A percentile compares a stretch with the other conserved stretches of the same genome.
Conservation (phyloP, 2,797 vertebrate species). For the Cossypha heuglini region DNA sequence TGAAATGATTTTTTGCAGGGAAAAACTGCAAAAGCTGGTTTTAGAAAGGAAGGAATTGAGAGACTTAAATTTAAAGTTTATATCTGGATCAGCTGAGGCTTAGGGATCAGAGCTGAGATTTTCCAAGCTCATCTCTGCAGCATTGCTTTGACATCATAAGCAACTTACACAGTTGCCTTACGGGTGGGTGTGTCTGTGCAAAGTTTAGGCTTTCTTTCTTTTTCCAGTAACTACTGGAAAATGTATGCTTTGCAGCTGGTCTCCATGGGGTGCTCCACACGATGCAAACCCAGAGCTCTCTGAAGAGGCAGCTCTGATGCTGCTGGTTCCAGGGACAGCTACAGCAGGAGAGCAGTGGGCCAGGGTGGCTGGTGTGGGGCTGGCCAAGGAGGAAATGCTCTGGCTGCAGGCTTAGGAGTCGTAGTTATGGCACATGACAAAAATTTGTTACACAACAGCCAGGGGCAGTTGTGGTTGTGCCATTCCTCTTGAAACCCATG, state of each 20-base stretch:
- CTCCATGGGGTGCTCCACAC: rapidly evolving
- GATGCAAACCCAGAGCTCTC: background rate
- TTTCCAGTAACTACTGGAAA: background rate
- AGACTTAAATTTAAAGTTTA: background rate
- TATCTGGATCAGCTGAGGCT: background rate
- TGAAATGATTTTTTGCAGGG: background rate
- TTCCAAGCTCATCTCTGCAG: background rate
- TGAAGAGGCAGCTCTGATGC: background rate
- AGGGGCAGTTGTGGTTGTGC: background rate
- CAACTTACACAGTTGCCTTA: background rate
- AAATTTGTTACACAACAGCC: background rate
- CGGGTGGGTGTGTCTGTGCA: background rate
- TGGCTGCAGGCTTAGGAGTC: rapidly evolving
- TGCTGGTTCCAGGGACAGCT: background rate
- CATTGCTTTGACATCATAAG: background rate
- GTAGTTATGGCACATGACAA: rapidly evolving
- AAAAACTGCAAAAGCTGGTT: background rate
- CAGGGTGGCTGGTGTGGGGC: rapidly evolving
- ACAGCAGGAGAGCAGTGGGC: background rate
- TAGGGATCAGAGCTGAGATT: background rate
- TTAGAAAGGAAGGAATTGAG: background rate
- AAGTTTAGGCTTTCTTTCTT: background rate
- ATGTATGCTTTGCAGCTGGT: rapidly evolving
- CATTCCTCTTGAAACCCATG: background rate
- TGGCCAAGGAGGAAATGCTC: background rate